Evolutionary conservation across 2,888 invertebrate genomes (phyloP), one percentile per base, ranked within the genome.

Genomic region (Leptopilina syphax): DNA sequence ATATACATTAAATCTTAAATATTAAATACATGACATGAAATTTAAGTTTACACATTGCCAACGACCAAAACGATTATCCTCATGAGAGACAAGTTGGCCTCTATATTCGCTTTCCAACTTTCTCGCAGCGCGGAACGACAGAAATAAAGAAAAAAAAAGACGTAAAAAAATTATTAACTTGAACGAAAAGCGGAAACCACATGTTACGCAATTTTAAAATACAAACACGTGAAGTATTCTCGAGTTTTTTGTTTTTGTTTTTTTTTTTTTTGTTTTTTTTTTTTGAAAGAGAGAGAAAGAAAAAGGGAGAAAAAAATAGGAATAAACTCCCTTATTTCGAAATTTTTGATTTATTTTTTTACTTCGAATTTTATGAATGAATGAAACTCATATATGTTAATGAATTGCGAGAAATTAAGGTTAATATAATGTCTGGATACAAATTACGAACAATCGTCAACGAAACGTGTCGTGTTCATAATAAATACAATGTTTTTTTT

Each of bases 71-170:
- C 27, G 73, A 73, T 73, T 73, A 73, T 73, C 54, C 34, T 73
- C 54, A 73, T n/a, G 57, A 73, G 34, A 70, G 50, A 73, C 73
- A 73, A 73, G 73, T 50, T 73, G 54, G 57, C 54, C 54, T 54
- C 73, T 57, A 73, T 73, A 57, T 73, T 73, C 80, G 82, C 83
- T 83, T 83, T 83, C 83, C 82, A 83, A 83, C 83, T 83, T 83
- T 83, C 83, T 81, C 83, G 82, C 65, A 77, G 66, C 3, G 67
- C 41, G 13, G 78, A 57, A 76, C 54, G 68, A 81, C 63, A 60
- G 54, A 66, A 63, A 63, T 24, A 24, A 24, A 24, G 24, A 47
- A 10, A 70, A 13, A 50, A 68, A 68, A 73, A 73, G 27, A 73
- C 12, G 57, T 54, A 24, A 34, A 57, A 73, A 73, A 73, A 73